Evolutionary conservation across 1,140 invertebrate species (phyloP).

Genomic region (Trichoplusia ni): DNA sequence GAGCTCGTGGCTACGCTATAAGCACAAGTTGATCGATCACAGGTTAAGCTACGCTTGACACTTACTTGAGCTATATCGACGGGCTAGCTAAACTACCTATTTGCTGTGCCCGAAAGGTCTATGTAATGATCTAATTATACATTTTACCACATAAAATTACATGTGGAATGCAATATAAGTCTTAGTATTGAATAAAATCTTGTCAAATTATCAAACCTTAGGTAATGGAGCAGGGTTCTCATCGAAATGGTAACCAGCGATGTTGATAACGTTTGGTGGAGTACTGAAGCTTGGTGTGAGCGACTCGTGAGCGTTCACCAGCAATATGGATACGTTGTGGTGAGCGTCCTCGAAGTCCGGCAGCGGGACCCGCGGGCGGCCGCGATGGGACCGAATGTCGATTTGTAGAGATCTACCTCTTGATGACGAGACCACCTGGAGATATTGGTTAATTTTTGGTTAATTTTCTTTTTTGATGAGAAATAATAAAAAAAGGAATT

Average conservation of each 20-base stretch:
- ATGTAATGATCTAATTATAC: no score
- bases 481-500: no score
- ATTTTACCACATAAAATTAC: no score
- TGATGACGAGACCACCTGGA: constrained; percentile 27
- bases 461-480: no score
- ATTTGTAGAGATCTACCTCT: constrained; percentile 27
- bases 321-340: constrained; percentile 71
- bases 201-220: constrained; percentile 47
- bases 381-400: constrained; percentile 50
- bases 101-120: no score
- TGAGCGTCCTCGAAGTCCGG: constrained; percentile 42
- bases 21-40: no score
- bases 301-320: constrained; percentile 82
- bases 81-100: no score
- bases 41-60: no score
- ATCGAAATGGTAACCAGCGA: constrained; percentile 81
- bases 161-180: no score
- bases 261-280: constrained; percentile 81
- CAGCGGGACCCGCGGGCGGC: constrained; percentile 47
- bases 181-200: not conserved
- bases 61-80: no score
- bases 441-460: no score
- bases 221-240: constrained; percentile 58
- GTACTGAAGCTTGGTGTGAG: constrained; percentile 74
- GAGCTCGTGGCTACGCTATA: no score